Evolutionary conservation across 1,140 invertebrate species (phyloP), one percentile per base, ranked within the genome.

Genomic region (Panulirus ornatus): DNA sequence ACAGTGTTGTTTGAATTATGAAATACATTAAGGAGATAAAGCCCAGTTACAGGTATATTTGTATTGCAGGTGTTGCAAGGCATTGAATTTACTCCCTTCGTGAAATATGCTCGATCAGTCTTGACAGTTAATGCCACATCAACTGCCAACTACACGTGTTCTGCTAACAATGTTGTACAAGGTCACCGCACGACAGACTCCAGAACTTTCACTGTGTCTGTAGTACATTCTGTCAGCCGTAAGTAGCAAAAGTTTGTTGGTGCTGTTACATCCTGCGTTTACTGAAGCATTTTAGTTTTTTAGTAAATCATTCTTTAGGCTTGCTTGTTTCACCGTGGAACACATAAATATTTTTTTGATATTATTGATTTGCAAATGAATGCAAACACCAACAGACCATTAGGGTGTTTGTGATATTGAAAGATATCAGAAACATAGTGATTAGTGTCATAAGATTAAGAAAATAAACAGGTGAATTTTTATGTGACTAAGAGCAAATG

Each of bases 51-150:
- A n/a, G n/a, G n/a, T n/a, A 5, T 40, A 5, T 2, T 11, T 27
- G 0, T 66, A 34, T 22, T 0, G 0, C 88, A 93, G 92, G 82
- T 93, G 11, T 30, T 88, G 22, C 70, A 92, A 40, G 92, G 91
- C 6, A 81, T 89, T 8, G 92, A 93, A 36, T 84, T 79, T 30
- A 90, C 75, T 27, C 92, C 91, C 2, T 90, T 92, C 70, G 91
- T 63, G 11, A 36, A 90, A 6, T 93, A 92, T 51, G 88, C 86
- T 1, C 92, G 93, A 22, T 93, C 93, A 0, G 91, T 93, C 19
- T 91, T 94, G 40, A 92, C 79, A 19, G 84, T 94, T 14, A 94
- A 93, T 47, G 93, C 93, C 27, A 93, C 93, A 0, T 91, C 93
- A 42, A 92, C 92, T 6, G 92, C 92, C 40, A 92, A 92, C 47